Evolutionary conservation across 2,888 invertebrate genomes (phyloP).

Genomic region (Tetheella fluctuosa): DNA sequence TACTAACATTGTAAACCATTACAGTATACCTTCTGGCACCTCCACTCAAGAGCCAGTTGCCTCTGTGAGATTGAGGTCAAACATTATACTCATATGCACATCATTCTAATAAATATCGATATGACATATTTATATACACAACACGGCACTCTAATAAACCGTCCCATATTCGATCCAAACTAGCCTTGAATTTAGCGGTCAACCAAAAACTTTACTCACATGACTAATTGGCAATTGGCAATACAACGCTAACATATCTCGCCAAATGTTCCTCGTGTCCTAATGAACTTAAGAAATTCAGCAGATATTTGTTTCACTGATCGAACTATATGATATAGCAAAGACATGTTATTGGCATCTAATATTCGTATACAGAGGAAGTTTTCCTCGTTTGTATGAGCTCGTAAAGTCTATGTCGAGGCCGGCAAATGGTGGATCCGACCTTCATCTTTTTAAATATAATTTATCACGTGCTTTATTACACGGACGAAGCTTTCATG

Average conservation of each 20-base stretch:
- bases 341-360: background rate
- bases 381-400: background rate
- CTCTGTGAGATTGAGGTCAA: too few relatives aligned
- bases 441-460: constrained; percentile 27
- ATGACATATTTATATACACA: constrained; percentile 10
- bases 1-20: too few relatives aligned
- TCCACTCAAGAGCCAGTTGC: too few relatives aligned
- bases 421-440: constrained; percentile 9
- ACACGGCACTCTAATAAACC: constrained; percentile 24
- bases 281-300: constrained; percentile 24
- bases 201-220: constrained; percentile 25
- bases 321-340: constrained; percentile 18
- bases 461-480: constrained; percentile 31
- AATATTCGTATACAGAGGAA: constrained; percentile 1
- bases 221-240: constrained; percentile 35
- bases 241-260: constrained; percentile 28
- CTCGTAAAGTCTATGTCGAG: constrained; percentile 13
- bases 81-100: too few relatives aligned
- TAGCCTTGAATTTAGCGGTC: constrained; percentile 31
- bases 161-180: constrained; percentile 15
- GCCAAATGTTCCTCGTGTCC: constrained; percentile 16
- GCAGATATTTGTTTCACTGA: constrained; percentile 19
- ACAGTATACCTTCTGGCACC: constrained; percentile 16
- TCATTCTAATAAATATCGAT: too few relatives aligned
- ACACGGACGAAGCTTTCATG: constrained; percentile 31